Base-by-base conservation (phyloP, 1,140 invertebrate genomes). In the Pentalonia nigronervosa region DNA sequence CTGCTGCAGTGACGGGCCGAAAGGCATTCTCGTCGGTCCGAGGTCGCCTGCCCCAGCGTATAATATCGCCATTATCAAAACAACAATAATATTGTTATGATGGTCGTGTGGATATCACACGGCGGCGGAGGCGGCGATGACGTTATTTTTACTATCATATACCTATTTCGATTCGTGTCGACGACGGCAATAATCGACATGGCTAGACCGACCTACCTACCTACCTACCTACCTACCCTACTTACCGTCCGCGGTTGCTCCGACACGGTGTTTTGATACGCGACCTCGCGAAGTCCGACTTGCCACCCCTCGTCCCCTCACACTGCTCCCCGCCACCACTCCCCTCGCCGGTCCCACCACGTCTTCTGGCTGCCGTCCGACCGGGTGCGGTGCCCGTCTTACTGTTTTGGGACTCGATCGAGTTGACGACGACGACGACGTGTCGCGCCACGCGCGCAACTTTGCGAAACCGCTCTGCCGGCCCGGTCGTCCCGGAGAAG, bases 401-500 rank as follows among this genome's bases (percentile, higher is more conserved):
- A 53, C 76, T 81, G 21, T 83, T 81, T 92, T 41, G 76, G 91
- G 91, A 53, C 67, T 7, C 20, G n/a, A 0, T 76, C 84, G 45
- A 87, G n/a, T 76, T n/a, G 30, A 76, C n/a, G 60, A n/a, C 60
- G 30, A n/a, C 53, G 25, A 56, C 7, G 60, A 14, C 7, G n/a
- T 76, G 60, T 14, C 60, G 60, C 60, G 60, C 17, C 50, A 20
- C 50, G 20, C 50, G 17, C 50, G 50, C 47, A 25, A 92, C 90
- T 92, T 92, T 92, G 67, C 90, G 90, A 92, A 92, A 92, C 23
- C 47, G 45, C 25, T 47, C 2, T 20, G 34, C 20, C 81, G 0
- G 2, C 11, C 84, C 41, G 60, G 60, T 34, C 14, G 60, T 76
- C n/a, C 2, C 60, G 60, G 60, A 76, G 60, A 76, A 76, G 60